Conservation (phyloP, 2,888 invertebrate genomes). For the Galerucella pusilla region DNA sequence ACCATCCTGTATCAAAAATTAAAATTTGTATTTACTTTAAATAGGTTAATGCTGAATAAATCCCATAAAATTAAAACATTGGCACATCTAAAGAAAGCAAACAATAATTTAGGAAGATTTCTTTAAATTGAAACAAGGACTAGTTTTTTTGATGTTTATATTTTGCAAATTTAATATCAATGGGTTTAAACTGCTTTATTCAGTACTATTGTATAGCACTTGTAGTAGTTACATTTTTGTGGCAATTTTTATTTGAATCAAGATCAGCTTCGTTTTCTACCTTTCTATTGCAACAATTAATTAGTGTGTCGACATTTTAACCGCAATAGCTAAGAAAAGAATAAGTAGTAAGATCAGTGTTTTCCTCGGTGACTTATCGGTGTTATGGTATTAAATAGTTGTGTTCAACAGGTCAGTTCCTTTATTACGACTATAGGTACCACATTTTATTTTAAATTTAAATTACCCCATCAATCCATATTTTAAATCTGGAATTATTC, state of each 20-base stretch:
- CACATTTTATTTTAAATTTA: too few relatives aligned
- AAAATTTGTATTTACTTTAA: background rate
- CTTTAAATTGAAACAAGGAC: background rate
- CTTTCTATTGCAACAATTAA: background rate
- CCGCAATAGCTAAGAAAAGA: conserved; percentile 1
- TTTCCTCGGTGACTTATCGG: background rate
- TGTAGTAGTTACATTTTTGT: background rate
- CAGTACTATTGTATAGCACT: background rate
- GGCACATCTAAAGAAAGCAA: background rate
- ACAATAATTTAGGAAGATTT: background rate
- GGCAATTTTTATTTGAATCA: background rate
- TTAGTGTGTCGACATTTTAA: conserved; percentile 4
- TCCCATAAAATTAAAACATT: background rate
- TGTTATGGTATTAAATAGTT: background rate
- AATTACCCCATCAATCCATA: too few relatives aligned
- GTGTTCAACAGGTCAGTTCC: background rate
- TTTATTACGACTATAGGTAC: background rate
- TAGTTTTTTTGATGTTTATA: background rate
- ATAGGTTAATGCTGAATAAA: background rate
- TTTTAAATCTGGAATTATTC: too few relatives aligned
- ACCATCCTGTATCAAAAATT: background rate
- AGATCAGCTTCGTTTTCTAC: background rate
- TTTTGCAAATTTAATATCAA: background rate
- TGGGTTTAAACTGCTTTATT: background rate
- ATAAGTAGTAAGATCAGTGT: background rate